A percentile compares a stretch with the other conserved stretches of the same genome.
Evolutionary conservation across 1,140 invertebrate genomes (phyloP).

Genomic region (Aphaenogaster rudis): DNA sequence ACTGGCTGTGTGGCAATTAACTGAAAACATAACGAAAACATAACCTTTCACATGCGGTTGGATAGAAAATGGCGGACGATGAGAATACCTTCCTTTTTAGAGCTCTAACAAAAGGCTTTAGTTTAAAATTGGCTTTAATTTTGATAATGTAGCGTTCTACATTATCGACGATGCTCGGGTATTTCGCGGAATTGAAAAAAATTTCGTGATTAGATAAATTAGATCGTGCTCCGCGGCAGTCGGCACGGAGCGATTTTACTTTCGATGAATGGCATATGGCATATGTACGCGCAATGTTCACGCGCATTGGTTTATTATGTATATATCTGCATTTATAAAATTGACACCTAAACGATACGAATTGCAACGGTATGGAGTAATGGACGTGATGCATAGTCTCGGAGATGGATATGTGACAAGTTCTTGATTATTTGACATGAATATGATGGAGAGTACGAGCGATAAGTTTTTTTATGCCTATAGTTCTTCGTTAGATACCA

Average conservation of each 20-base stretch:
- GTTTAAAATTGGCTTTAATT: not conserved
- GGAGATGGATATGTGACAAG: conserved; percentile 21
- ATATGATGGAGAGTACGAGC: conserved; percentile 89
- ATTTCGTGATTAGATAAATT: not conserved
- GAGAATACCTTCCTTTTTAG: no score
- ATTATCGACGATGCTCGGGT: not conserved
- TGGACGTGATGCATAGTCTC: conserved; percentile 1
- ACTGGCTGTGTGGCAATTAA: no score
- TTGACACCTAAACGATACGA: not conserved
- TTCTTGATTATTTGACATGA: conserved; percentile 38
- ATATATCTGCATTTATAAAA: not conserved
- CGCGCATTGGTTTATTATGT: not conserved
- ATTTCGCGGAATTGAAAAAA: not conserved
- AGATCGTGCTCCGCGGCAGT: not conserved
- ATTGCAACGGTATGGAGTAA: not conserved
- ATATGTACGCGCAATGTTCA: not conserved
- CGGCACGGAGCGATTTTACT: not conserved
- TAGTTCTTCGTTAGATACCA: conserved; percentile 95
- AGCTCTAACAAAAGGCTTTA: no score
- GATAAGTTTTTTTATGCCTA: conserved; percentile 96
- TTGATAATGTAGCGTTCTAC: not conserved
- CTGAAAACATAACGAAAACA: no score
- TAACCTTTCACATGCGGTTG: no score
- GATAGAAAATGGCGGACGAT: no score
- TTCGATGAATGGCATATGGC: not conserved